Conservation (phyloP, 2,888 invertebrate genomes). For the Hydrotaea cyrtoneurina region DNA sequence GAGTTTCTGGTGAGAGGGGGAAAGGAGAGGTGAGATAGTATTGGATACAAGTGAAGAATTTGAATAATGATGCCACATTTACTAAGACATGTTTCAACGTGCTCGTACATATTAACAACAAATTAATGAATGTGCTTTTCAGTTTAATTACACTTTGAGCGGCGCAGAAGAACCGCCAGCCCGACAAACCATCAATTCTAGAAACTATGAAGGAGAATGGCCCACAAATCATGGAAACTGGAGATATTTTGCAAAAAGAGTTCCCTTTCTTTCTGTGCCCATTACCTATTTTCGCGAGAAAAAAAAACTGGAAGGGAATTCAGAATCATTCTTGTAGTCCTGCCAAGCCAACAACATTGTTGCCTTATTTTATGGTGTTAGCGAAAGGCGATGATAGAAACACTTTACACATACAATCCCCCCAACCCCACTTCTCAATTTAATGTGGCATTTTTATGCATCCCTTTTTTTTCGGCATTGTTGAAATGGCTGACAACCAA, state of each 20-base stretch:
- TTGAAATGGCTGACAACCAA: neutral
- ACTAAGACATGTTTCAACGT: conserved; percentile 63
- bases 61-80: conserved; percentile 65
- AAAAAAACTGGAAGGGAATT: too few species aligned
- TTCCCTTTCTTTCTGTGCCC: too few species aligned
- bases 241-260: too few species aligned
- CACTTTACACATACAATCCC: neutral
- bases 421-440: neutral
- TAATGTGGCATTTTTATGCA: conserved; percentile 17
- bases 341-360: neutral
- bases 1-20: too few species aligned
- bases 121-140: conserved; percentile 30
- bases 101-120: neutral
- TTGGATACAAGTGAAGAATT: conserved; percentile 16
- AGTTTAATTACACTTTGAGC: conserved; percentile 54
- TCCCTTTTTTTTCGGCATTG: conserved; percentile 13
- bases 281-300: too few species aligned
- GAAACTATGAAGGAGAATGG: too few species aligned
- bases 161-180: neutral
- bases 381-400: conserved; percentile 29
- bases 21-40: too few species aligned
- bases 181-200: neutral
- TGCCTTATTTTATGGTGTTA: conserved; percentile 49
- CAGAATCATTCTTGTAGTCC: too few species aligned
- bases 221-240: neutral